Percentiles rank a stretch among this genome's conserved stretches.
Conservation (phyloP, 2,797 vertebrate genomes). For the Linurgus olivaceus region DNA sequence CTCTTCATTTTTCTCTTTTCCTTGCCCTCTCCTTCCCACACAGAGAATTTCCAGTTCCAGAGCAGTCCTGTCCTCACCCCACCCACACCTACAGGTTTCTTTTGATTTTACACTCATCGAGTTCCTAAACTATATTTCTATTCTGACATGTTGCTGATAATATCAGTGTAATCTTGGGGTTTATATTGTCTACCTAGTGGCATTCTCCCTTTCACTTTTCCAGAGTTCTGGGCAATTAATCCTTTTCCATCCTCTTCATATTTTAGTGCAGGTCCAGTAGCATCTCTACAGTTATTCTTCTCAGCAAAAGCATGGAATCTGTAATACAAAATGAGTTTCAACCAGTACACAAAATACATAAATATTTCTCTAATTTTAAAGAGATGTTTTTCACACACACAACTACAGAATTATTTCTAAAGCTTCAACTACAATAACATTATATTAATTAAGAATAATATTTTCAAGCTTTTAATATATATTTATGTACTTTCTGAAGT, state of each 20-base stretch:
- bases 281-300: constrained; percentile 42
- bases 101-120: neutral
- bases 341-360: neutral
- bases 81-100: neutral
- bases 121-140: neutral
- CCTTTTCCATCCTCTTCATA: constrained; percentile 27
- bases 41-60: neutral
- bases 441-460: neutral
- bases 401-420: neutral
- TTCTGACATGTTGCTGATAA: neutral
- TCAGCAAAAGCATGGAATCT: constrained; percentile 81
- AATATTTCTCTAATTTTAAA: neutral
- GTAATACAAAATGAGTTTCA: constrained; percentile 26
- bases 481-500: neutral
- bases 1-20: neutral
- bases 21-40: neutral
- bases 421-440: neutral
- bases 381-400: neutral
- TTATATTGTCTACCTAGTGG: constrained; percentile 73
- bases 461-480: neutral
- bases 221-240: constrained; percentile 5
- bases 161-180: neutral
- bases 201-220: constrained; percentile 66
- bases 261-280: neutral
- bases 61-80: neutral